A percentile compares a stretch with the other conserved stretches of the same genome.
These are phyloP conservation scores for Drosophila bunnanda DNA, from an alignment of 2,888 invertebrate species.

Conservation along the genomic window DNA sequence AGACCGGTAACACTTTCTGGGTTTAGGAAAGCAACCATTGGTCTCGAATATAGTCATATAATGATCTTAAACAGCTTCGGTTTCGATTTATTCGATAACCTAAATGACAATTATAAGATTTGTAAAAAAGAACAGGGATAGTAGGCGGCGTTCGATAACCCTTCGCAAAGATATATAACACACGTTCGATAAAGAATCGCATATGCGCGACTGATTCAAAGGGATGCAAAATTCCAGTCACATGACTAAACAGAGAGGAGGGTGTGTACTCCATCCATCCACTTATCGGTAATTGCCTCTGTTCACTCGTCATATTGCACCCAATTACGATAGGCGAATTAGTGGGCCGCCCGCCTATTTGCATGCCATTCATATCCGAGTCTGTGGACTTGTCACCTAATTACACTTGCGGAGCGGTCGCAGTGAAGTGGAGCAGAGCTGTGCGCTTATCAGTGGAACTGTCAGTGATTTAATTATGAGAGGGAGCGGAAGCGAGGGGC, in stretches of 20 bases:
- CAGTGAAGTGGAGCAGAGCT: background rate
- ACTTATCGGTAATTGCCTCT: constrained; percentile 28
- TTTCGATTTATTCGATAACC: background rate
- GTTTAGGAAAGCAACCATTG: background rate
- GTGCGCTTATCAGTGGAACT: constrained; percentile 23
- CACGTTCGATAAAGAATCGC: background rate
- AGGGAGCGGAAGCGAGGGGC: constrained; percentile 9
- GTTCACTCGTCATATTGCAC: constrained; percentile 23
- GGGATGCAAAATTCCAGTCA: background rate
- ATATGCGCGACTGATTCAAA: background rate
- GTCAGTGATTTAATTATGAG: constrained; percentile 44
- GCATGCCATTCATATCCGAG: constrained; percentile 26
- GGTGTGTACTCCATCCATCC: background rate
- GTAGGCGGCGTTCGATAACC: background rate
- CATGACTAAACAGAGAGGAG: background rate
- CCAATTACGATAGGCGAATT: constrained; percentile 30
- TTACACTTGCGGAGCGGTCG: constrained; percentile 20
- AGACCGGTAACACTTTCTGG: background rate
- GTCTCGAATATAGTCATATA: background rate
- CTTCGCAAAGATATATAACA: too few species aligned
- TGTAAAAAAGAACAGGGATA: background rate
- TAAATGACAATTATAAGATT: background rate
- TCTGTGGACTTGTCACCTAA: constrained; percentile 30
- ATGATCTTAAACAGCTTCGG: background rate
- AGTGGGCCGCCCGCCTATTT: constrained; percentile 20